phyloP scores from a whole-genome alignment of 2,113 vertebrate genomes.

The Nyctibius bracteatus region DNA sequence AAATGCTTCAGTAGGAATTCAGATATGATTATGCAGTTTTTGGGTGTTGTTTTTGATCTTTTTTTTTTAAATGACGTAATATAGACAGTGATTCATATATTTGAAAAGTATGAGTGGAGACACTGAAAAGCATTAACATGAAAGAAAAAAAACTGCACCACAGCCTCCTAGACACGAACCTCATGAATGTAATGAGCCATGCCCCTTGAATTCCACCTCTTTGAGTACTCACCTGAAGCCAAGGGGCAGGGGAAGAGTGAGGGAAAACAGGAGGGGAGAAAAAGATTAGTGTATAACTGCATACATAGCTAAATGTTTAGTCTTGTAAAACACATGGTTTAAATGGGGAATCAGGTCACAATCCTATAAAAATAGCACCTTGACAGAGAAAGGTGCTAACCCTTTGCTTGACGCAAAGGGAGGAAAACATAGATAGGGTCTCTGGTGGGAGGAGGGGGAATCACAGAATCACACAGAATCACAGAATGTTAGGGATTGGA shows the following conservation, averaged over 20 bases:
- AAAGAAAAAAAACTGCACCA: neutral
- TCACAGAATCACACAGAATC: too few species aligned
- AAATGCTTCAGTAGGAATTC: neutral
- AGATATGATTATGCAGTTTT: neutral
- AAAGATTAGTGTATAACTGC: neutral
- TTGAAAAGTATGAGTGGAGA: neutral
- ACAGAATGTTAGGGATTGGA: too few species aligned
- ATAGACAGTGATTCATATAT: neutral
- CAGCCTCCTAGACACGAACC: neutral
- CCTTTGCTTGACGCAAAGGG: neutral
- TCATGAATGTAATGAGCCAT: neutral
- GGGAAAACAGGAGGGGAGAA: neutral
- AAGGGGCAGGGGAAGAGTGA: accelerated
- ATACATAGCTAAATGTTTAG: neutral
- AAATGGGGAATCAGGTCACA: neutral
- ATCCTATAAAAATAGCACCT: conserved; percentile 14
- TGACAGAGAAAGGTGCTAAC: neutral
- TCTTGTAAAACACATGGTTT: neutral
- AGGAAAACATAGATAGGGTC: neutral
- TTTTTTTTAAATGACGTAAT: neutral
- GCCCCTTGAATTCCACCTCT: neutral
- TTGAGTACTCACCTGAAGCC: neutral
- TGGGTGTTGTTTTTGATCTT: neutral
- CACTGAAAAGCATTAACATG: neutral
- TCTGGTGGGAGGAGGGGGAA: neutral